Percentiles rank a stretch among this genome's conserved stretches.
Evolutionary conservation across 2,113 vertebrate genomes (phyloP).

Genomic region (Ciconia maguari): DNA sequence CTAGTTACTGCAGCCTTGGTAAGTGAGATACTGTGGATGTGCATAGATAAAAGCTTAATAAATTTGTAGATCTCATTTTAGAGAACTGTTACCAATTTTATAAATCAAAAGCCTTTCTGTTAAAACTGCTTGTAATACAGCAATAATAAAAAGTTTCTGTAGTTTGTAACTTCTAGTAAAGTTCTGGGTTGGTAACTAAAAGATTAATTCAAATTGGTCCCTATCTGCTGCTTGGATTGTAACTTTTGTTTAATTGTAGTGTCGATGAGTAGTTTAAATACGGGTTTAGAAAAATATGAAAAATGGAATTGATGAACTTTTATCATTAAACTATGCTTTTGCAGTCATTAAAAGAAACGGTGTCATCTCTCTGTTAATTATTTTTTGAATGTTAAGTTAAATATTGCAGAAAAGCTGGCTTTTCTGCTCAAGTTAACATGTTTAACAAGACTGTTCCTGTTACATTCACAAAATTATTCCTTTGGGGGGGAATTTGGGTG

Average conservation of each 20-base stretch:
- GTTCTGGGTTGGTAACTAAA: conserved; percentile 28
- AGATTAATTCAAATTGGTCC: conserved; percentile 32
- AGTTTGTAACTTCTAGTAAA: conserved; percentile 43
- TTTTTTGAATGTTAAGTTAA: neutral
- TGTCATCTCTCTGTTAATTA: neutral
- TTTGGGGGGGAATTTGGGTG: neutral
- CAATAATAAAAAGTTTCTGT: conserved; percentile 32
- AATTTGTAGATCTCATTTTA: conserved; percentile 34
- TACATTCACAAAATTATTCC: neutral
- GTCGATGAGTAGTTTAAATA: neutral
- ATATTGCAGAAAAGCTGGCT: neutral
- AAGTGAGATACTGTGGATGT: neutral
- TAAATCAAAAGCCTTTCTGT: neutral
- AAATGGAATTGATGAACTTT: neutral
- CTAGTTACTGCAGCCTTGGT: neutral
- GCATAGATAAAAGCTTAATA: neutral
- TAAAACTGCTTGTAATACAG: conserved; percentile 28
- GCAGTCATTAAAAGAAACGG: neutral
- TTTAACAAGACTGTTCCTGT: neutral
- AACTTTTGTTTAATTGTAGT: neutral
- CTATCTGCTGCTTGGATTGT: conserved; percentile 20
- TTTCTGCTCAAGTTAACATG: neutral
- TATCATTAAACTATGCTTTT: conserved; percentile 8
- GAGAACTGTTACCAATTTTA: neutral
- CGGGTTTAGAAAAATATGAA: neutral